phyloP scores from a whole-genome alignment of 2,797 vertebrate species.

The Parauchenoglanis ngamensis region DNA sequence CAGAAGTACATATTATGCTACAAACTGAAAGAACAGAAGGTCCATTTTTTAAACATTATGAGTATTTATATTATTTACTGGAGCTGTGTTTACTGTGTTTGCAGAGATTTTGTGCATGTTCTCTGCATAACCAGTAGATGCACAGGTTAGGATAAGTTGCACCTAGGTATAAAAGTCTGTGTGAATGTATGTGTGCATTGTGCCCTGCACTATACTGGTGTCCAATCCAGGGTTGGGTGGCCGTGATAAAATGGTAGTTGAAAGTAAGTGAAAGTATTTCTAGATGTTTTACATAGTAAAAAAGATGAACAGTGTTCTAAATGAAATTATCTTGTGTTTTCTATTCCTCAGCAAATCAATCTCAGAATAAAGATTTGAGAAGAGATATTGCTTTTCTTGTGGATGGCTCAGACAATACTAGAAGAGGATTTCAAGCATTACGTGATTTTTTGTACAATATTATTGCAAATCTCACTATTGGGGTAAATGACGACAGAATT shows the following conservation, averaged over 20 bases:
- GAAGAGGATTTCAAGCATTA: constrained; percentile 64
- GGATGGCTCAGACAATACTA: constrained; percentile 69
- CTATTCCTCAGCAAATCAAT: constrained; percentile 38
- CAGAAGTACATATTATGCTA: no score
- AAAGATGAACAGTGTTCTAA: background rate
- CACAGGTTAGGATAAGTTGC: no score
- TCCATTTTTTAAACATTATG: no score
- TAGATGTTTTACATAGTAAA: background rate
- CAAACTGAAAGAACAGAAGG: no score
- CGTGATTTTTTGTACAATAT: constrained; percentile 64
- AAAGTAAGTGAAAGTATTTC: background rate
- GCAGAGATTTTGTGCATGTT: no score
- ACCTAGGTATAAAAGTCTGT: no score
- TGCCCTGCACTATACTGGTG: no score
- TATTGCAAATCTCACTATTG: constrained; percentile 62
- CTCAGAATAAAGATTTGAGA: constrained; percentile 51
- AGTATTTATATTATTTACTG: no score
- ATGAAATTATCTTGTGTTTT: constrained; percentile 20
- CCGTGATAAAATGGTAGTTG: background rate
- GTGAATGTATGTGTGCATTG: no score
- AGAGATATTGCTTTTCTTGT: constrained; percentile 69
- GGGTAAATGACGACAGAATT: constrained; percentile 63
- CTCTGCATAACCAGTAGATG: no score
- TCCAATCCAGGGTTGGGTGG: background rate
- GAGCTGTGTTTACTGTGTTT: no score